Evolutionary conservation across 2,113 vertebrate species (phyloP).

Genomic region (Mus pahari): DNA sequence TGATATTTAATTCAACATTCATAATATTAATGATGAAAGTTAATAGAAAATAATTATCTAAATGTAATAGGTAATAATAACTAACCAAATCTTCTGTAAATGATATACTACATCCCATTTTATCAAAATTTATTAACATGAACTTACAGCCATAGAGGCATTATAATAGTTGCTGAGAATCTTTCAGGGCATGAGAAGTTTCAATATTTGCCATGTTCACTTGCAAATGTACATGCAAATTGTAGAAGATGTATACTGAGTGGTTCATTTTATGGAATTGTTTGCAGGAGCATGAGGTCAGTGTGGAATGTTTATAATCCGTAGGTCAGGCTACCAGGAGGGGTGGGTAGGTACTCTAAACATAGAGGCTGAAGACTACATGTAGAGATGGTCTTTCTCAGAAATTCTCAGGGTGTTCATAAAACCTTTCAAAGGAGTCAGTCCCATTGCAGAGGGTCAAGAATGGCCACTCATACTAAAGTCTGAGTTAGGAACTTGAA

Average conservation of each 20-base stretch:
- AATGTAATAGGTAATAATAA: slow-evolving; percentile 21
- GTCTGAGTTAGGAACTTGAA: background rate
- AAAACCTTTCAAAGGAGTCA: background rate
- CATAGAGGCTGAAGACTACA: background rate
- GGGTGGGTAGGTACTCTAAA: background rate
- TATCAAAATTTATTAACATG: background rate
- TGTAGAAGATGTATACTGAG: background rate
- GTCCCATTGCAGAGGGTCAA: background rate
- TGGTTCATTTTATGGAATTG: background rate
- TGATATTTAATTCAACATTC: background rate
- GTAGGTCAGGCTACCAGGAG: background rate
- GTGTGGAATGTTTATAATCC: background rate
- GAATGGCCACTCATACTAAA: background rate
- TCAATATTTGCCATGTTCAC: background rate
- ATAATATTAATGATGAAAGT: background rate
- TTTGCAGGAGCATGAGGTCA: background rate
- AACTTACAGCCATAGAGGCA: background rate
- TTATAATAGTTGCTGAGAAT: background rate
- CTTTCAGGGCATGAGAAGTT: background rate
- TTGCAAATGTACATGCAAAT: background rate
- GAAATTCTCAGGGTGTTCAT: background rate
- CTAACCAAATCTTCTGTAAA: background rate
- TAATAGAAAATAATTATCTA: background rate
- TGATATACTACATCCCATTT: background rate
- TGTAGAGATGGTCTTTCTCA: background rate